Conservation (phyloP, 35 echinoderm and acorn worm species). For the Heliocidaris erythrogramma region DNA sequence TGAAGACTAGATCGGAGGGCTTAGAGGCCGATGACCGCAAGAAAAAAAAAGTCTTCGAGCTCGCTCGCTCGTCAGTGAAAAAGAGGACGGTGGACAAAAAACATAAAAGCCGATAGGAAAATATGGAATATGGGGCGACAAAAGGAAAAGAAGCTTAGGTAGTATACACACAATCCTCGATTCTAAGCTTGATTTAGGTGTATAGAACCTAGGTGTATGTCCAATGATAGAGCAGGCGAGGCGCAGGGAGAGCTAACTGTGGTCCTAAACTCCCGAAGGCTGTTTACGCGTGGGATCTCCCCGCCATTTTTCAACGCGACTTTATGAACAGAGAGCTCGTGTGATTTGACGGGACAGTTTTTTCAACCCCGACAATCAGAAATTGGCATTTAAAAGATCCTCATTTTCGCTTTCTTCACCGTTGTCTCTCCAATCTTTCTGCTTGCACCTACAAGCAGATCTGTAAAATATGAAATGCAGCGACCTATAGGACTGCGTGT, state of each 20-base stretch:
- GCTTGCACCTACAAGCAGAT: not conserved
- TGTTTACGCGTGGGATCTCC: constrained; percentile 34
- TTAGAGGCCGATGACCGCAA: constrained; percentile 33
- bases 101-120: constrained; percentile 40
- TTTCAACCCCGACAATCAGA: not conserved
- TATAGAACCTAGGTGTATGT: not conserved
- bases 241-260: not conserved
- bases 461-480: not conserved
- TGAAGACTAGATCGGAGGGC: not conserved
- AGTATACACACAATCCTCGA: not conserved
- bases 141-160: not conserved
- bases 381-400: not conserved
- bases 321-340: not conserved
- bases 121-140: constrained; percentile 36
- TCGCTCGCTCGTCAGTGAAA: not conserved
- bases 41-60: not conserved
- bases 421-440: not conserved
- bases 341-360: not conserved
- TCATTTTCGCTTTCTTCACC: not conserved
- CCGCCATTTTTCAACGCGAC: not conserved
- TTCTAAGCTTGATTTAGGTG: not conserved
- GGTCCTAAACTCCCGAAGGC: constrained; percentile 21
- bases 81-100: constrained; percentile 31
- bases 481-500: too few species aligned
- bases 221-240: not conserved